phyloP scores from a whole-genome alignment of 2,113 vertebrate genomes.

The Romanogobio albipinnatus region DNA sequence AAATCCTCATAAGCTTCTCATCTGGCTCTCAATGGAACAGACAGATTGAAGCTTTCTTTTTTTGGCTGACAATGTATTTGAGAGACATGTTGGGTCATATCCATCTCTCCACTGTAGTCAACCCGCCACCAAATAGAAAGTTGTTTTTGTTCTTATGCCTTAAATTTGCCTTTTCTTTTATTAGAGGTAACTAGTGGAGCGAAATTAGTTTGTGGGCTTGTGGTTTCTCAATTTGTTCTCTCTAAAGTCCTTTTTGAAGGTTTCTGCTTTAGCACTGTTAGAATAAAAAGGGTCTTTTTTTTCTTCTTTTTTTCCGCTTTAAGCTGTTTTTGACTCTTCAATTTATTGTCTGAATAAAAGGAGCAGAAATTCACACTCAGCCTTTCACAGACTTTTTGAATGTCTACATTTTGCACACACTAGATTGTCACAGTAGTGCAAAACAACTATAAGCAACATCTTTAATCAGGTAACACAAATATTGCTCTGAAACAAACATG shows the following conservation, averaged over 20 bases:
- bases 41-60: constrained; percentile 23
- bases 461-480: background rate
- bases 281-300: constrained; percentile 20
- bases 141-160: background rate
- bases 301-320: constrained; percentile 23
- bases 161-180: constrained; percentile 13
- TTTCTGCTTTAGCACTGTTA: constrained; percentile 6
- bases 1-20: constrained; percentile 11
- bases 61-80: constrained; percentile 36
- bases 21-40: constrained; percentile 8
- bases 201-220: constrained; percentile 41
- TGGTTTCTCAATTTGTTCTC: constrained; percentile 37
- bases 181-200: background rate
- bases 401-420: background rate
- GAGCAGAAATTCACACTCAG: background rate
- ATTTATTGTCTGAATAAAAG: background rate
- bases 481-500: background rate
- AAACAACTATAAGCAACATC: background rate
- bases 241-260: constrained; percentile 26
- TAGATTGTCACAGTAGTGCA: background rate
- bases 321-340: constrained; percentile 28
- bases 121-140: background rate
- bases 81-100: constrained; percentile 25
- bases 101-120: constrained; percentile 27
- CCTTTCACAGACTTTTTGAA: background rate